Evolutionary conservation across 53 echinoderm and acorn worm species (phyloP), one percentile per base, ranked within the genome.

Genomic region (Crossaster papposus): DNA sequence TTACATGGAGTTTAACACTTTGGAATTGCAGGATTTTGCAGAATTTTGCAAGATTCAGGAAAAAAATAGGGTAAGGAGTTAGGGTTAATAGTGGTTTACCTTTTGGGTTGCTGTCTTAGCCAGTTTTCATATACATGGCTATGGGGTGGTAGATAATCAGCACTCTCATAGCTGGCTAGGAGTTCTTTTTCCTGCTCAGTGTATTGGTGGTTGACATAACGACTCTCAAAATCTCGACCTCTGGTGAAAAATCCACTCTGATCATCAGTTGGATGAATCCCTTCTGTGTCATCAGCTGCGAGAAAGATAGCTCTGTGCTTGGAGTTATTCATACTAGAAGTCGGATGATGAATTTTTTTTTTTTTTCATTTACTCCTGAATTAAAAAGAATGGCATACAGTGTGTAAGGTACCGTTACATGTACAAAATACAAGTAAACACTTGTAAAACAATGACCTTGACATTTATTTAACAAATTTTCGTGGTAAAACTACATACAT

Each of bases 71-170:
- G n/a, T n/a, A n/a, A n/a, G n/a, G n/a, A n/a, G n/a, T n/a, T n/a
- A n/a, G n/a, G n/a, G n/a, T n/a, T n/a, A n/a, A n/a, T 9, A 44
- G 5, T 44, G 9, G 44, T 44, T 44, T 88, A 99, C 99, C 99
- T 96, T 80, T 93, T 95, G 34, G 99, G 99, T 65, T 99, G 99
- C 64, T 99, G 96, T 65, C 90, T 89, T 8, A 99, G 92, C 99
- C 99, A 99, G 36, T 96, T 99, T 83, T 92, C 92, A 85, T 99
- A 99, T 2, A 96, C 96, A 88, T 99, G 96, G 54, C 99, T 98
- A 72, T 99, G 99, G 5, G 99, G 93, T 4, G 99, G 99, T 2
- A 99, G 90, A 36, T 99, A 99, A 63, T 99, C 99, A 20, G 96
- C 81, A 88, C 99, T 99, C 83, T 99, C 96, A 83, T 99, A 99